Base-by-base conservation (phyloP, 1,140 invertebrate species). In the Belonocnema kinseyi region DNA sequence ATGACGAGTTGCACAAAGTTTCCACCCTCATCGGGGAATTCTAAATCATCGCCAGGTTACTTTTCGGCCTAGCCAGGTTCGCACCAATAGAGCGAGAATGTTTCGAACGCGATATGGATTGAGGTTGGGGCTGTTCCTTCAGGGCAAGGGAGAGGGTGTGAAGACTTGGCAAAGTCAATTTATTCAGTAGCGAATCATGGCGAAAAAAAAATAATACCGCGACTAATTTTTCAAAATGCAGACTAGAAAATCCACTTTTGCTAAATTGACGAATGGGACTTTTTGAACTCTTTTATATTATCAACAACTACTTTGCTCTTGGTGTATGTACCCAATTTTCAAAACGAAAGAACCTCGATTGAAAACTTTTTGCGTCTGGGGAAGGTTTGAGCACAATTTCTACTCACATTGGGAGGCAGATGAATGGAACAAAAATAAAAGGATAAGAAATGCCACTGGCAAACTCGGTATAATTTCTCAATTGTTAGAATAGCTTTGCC, bases 341-440 rank as follows among this genome's bases (percentile, higher is more conserved):
- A 8, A 33, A 33, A 26, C 1, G 12, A 66, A 40, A 33, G 40
- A 40, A 66, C 16, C 40, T 40, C 16, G 14, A 6, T 40, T 33
- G 26, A 66, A 66, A 66, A 26, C 40, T 66, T 40, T 40, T 13
- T 40, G 33, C n/a, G n/a, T n/a, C 8, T 26, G n/a, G 10, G 40
- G 40, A 12, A n/a, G 61, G 26, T 13, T 66, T 66, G n/a, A 66
- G 26, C 40, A 6, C 46, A 66, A 66, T 40, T 66, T 40, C 33
- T 17, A 2, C 16, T 40, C 33, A 0, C 21, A 40, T 4, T n/a
- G 46, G 61, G 50, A 74, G 21, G 12, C 14, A 66, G 61, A 66
- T 66, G 33, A 74, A 66, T 74, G 61, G 51, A 26, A 26, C 46
- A 52, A 74, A 73, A 74, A 77, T 66, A 61, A 73, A 73, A 72